These are phyloP conservation scores for Campaea margaritaria DNA, from an alignment of 2,888 invertebrate species.

Conservation along the genomic window DNA sequence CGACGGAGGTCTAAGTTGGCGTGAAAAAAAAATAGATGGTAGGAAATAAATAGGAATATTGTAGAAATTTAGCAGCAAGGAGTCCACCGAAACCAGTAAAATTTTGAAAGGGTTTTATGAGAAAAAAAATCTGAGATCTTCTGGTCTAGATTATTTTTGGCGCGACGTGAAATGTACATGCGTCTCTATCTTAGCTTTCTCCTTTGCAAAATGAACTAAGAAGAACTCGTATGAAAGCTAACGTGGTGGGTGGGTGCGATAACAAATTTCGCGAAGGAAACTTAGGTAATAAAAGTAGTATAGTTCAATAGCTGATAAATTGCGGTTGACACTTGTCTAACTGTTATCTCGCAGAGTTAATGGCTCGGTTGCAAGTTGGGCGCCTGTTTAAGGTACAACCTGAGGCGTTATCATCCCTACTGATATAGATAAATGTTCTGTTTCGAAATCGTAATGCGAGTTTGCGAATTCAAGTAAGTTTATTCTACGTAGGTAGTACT, in stretches of 20 bases:
- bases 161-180: neutral
- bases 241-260: conserved; percentile 6
- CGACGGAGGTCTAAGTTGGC: no score
- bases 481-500: no score
- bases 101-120: no score
- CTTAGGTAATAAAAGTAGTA: conserved; percentile 41
- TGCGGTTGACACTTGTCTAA: conserved; percentile 40
- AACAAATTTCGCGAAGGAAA: conserved; percentile 27
- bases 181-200: neutral
- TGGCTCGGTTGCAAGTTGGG: conserved; percentile 26
- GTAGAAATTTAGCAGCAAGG: no score
- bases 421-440: no score
- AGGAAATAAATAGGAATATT: no score
- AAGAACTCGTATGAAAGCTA: conserved; percentile 12
- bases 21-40: no score
- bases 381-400: conserved; percentile 22
- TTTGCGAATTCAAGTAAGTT: no score
- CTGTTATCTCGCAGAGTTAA: conserved; percentile 42
- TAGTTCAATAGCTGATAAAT: conserved; percentile 40
- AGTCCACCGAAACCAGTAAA: no score
- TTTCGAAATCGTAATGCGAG: no score
- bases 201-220: conserved; percentile 12
- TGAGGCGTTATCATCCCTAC: conserved; percentile 5
- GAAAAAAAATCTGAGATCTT: no score
- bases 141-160: no score